Conservation (phyloP, 2,113 vertebrate genomes). For the Phodopus roborovskii region DNA sequence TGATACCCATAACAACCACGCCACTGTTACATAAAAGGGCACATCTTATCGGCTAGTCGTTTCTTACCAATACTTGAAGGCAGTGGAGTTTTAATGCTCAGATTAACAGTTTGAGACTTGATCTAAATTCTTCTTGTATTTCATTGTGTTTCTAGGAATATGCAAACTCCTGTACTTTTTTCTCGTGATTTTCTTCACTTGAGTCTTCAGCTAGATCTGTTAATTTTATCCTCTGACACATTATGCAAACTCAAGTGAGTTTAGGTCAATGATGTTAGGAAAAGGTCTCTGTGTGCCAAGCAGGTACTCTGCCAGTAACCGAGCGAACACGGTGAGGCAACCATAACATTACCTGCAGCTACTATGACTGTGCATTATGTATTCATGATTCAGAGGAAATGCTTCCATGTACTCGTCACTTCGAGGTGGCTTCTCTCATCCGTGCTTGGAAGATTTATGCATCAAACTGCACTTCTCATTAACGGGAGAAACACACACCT, state of each 20-base stretch:
- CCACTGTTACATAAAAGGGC: neutral
- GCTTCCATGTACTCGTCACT: constrained; percentile 44
- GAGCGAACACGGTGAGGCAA: neutral
- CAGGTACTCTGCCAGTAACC: constrained; percentile 56
- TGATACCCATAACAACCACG: neutral
- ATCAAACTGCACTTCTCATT: constrained; percentile 28
- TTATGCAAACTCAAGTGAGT: constrained; percentile 70
- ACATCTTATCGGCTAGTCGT: neutral
- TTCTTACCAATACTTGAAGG: neutral
- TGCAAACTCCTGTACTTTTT: neutral
- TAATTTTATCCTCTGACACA: constrained; percentile 47
- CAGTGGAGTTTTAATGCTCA: neutral
- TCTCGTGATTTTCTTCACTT: neutral
- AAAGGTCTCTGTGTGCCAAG: constrained; percentile 31
- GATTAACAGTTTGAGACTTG: constrained; percentile 25
- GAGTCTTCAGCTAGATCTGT: constrained; percentile 68
- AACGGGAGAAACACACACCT: constrained; percentile 31
- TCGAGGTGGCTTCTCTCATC: constrained; percentile 49
- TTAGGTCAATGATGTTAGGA: constrained; percentile 31
- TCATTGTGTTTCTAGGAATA: constrained; percentile 57
- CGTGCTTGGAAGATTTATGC: constrained; percentile 45
- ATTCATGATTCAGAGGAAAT: constrained; percentile 48
- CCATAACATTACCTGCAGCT: constrained; percentile 53
- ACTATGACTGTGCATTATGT: neutral
- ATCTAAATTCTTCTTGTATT: constrained; percentile 26